These are phyloP conservation scores for Hiodon tergisus DNA, from an alignment of 2,113 vertebrate genomes.

Conservation along the genomic window DNA sequence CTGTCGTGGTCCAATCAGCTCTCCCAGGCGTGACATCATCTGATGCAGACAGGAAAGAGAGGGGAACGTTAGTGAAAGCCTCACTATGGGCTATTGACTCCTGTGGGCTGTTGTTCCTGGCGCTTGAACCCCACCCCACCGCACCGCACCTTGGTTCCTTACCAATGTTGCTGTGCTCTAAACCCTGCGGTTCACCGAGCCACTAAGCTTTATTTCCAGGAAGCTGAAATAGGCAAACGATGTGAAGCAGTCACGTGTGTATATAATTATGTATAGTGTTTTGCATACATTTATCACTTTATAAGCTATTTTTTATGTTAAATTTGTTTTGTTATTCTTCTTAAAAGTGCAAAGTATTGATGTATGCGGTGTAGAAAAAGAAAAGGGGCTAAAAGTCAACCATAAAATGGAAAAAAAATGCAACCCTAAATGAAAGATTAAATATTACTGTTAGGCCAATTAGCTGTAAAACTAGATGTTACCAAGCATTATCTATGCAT, in stretches of 20 bases:
- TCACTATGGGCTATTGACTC: background rate
- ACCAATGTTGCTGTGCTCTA: slow-evolving; percentile 46
- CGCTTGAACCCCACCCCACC: slow-evolving; percentile 40
- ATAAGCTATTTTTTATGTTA: slow-evolving; percentile 59
- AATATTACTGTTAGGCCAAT: slow-evolving; percentile 44
- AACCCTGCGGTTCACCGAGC: background rate
- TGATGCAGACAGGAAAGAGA: background rate
- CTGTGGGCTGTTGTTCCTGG: background rate
- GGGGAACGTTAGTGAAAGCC: background rate
- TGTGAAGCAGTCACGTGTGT: slow-evolving; percentile 42
- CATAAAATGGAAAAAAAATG: slow-evolving; percentile 31
- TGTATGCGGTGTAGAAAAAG: slow-evolving; percentile 64
- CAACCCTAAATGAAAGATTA: slow-evolving; percentile 32
- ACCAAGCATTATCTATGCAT: slow-evolving; percentile 84
- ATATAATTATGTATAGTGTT: slow-evolving; percentile 39
- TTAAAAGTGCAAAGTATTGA: slow-evolving; percentile 63
- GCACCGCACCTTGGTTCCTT: slow-evolving; percentile 55
- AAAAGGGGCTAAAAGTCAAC: slow-evolving; percentile 38
- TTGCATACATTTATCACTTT: slow-evolving; percentile 51
- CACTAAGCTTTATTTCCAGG: slow-evolving; percentile 33
- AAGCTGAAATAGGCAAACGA: slow-evolving; percentile 40
- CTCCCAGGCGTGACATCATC: background rate
- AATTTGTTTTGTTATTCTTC: slow-evolving; percentile 51
- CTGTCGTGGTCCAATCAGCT: no score
- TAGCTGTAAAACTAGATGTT: slow-evolving; percentile 61